A percentile compares a stretch with the other conserved stretches of the same genome.
Evolutionary conservation across 2,797 vertebrate genomes (phyloP).

Genomic region (Hippocampus kuda): DNA sequence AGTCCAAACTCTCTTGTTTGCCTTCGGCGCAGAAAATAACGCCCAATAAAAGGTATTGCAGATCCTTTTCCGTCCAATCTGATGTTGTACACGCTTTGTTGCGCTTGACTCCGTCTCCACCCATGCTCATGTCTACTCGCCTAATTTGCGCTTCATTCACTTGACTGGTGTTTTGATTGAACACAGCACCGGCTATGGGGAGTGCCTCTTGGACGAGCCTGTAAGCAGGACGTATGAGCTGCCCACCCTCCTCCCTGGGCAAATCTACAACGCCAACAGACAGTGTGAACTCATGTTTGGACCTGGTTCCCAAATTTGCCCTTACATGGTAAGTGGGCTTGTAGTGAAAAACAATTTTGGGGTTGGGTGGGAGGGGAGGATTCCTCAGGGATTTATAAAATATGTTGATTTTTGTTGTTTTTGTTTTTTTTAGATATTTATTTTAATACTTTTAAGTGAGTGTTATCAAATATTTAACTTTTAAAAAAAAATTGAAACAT

Average conservation of each 20-base stretch:
- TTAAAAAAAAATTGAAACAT: too few species aligned
- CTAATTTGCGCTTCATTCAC: neutral
- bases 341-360: neutral
- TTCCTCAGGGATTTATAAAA: neutral
- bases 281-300: constrained; percentile 97
- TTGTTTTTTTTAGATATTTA: neutral
- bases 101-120: neutral
- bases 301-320: constrained; percentile 89
- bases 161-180: constrained; percentile 25
- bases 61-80: neutral
- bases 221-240: constrained; percentile 74
- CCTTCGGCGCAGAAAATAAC: constrained; percentile 18
- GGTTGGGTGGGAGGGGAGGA: too few species aligned
- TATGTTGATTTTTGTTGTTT: neutral
- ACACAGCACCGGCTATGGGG: constrained; percentile 85
- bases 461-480: too few species aligned
- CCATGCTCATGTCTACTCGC: neutral
- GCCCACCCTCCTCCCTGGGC: constrained; percentile 80
- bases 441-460: too few species aligned
- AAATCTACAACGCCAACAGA: constrained; percentile 84
- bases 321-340: constrained; percentile 77
- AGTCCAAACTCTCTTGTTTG: constrained; percentile 39
- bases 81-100: neutral
- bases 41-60: neutral
- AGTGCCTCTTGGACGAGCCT: constrained; percentile 91